Base-by-base conservation (phyloP, 2,888 invertebrate genomes). In the Macropis europaea region DNA sequence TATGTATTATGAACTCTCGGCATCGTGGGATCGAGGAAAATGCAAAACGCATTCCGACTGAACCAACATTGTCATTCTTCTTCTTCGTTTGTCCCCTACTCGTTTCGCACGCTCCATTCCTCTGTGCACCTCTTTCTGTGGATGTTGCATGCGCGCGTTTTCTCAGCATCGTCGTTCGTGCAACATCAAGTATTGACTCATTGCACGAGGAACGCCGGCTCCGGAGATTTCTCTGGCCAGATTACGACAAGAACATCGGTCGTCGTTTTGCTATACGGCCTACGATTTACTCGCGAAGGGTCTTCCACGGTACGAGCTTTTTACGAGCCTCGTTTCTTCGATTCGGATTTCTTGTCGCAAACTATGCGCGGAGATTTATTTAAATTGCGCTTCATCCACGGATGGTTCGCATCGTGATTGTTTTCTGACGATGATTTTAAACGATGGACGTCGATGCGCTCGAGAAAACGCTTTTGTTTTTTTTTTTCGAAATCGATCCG, bases 151-250 rank as follows among this genome's bases (percentile, higher is more conserved):
- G 42, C 40, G 38, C n/a, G n/a, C 36, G 15, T 63, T 59, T 40
- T 22, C 50, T 38, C 63, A 26, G 50, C 62, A 34, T 60, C 60
- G 26, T 64, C 52, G 54, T 34, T 52, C 69, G 60, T 30, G 70
- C 34, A 30, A 45, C 67, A 38, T 42, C 43, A 50, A 48, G 47
- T 75, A 78, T 73, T 75, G 75, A 72, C 72, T 76, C 76, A 62
- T 56, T 66, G 54, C 61, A 36, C 69, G 64, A 42, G 54, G 69
- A 60, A 69, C 50, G 52, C 43, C 40, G 42, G 40, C 36, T 60
- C 24, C 17, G 34, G 24, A 77, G 69, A 75, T 75, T 63, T 79
- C 73, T 61, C 62, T 32, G 24, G 40, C 56, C 53, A 54, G 74
- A 78, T 72, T 76, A 59, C 68, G 52, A 63, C 56, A 61, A 48